A percentile compares a stretch with the other conserved stretches of the same genome.
phyloP scores from a whole-genome alignment of 2,888 invertebrate genomes.

The Ennomos fuscantarius region DNA sequence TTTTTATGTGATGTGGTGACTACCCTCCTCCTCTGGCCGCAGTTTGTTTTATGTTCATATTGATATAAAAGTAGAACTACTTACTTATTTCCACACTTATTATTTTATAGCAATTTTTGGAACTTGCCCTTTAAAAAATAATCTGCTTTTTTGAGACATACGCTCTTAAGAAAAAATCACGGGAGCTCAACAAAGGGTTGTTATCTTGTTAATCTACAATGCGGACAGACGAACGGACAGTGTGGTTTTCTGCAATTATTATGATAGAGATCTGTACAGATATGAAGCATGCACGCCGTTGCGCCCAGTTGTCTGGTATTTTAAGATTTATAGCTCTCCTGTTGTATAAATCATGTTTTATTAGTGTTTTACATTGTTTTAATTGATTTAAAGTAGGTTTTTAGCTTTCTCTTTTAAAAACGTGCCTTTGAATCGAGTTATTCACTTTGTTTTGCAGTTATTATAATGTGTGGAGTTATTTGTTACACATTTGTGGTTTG shows the following conservation, averaged over 20 bases:
- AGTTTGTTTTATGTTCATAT: no score
- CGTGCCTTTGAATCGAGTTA: not conserved
- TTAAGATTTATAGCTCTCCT: slow-evolving; percentile 35
- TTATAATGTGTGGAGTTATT: no score
- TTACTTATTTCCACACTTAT: no score
- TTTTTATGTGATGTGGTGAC: no score
- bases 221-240: slow-evolving; percentile 65
- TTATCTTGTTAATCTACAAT: slow-evolving; percentile 44
- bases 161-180: slow-evolving; percentile 33
- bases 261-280: slow-evolving; percentile 69
- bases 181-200: slow-evolving; percentile 42
- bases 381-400: slow-evolving; percentile 3
- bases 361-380: slow-evolving; percentile 31
- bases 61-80: no score
- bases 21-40: no score
- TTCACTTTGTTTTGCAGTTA: not conserved
- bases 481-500: no score
- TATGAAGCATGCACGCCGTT: slow-evolving; percentile 62
- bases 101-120: no score
- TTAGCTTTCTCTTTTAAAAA: not conserved
- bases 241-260: slow-evolving; percentile 77
- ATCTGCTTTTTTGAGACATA: no score
- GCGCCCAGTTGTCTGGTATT: slow-evolving; percentile 39
- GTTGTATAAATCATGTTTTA: slow-evolving; percentile 18
- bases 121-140: no score